A percentile compares a stretch with the other conserved stretches of the same genome.
phyloP scores from a whole-genome alignment of 2,888 invertebrate species.

The Rutpela maculata region DNA sequence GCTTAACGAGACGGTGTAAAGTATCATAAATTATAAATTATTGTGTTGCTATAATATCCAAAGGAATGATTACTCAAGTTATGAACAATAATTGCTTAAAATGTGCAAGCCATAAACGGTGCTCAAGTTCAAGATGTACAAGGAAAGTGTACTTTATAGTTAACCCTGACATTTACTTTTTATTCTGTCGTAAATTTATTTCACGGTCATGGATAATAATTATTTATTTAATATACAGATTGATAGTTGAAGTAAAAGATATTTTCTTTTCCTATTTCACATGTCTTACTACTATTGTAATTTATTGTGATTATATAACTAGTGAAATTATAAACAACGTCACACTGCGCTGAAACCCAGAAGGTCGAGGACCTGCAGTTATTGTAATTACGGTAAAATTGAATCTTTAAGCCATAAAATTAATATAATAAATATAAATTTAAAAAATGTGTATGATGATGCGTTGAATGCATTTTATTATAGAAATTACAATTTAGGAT shows the following conservation, averaged over 20 bases:
- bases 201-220: neutral
- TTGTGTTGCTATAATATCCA: neutral
- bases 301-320: no score
- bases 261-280: neutral
- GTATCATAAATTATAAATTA: neutral
- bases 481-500: no score
- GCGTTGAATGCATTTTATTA: no score
- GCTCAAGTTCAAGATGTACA: neutral
- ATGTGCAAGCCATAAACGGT: neutral
- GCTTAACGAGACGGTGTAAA: no score
- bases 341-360: no score
- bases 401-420: no score
- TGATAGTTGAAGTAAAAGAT: neutral
- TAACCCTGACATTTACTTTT: neutral
- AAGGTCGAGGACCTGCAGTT: no score
- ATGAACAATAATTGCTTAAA: neutral
- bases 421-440: no score
- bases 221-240: neutral
- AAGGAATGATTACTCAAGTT: neutral
- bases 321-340: no score
- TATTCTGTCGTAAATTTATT: neutral
- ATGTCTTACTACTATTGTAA: no score
- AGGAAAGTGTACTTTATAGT: neutral
- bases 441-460: no score
- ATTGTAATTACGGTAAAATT: no score